These are phyloP conservation scores for Tupiocoris notatus DNA, from an alignment of 2,888 invertebrate species.

Conservation along the genomic window DNA sequence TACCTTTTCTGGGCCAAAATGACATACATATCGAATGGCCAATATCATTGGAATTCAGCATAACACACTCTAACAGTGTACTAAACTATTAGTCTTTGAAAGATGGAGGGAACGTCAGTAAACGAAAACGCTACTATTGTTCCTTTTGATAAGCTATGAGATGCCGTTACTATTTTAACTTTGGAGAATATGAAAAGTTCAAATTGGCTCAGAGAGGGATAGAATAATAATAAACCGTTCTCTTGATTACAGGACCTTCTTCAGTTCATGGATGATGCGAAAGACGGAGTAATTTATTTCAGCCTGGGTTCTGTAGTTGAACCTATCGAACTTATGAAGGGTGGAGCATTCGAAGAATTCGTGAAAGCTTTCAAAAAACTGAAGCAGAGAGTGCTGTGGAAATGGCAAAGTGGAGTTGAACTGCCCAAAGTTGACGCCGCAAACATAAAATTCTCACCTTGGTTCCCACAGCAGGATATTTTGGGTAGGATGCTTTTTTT, in stretches of 20 bases:
- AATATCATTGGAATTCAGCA: too few relatives aligned
- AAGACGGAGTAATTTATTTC: conserved; percentile 28
- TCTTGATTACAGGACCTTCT: conserved; percentile 18
- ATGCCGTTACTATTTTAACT: too few relatives aligned
- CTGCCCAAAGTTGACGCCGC: conserved; percentile 57
- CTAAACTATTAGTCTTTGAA: too few relatives aligned
- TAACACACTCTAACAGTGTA: too few relatives aligned
- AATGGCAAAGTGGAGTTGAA: conserved; percentile 67
- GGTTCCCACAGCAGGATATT: conserved; percentile 46
- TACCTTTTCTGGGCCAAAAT: too few relatives aligned
- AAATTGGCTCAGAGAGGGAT: too few relatives aligned
- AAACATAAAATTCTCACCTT: conserved; percentile 64
- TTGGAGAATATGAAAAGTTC: too few relatives aligned
- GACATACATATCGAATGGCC: too few relatives aligned
- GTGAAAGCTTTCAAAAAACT: conserved; percentile 60
- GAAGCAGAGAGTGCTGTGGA: conserved; percentile 80
- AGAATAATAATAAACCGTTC: too few relatives aligned
- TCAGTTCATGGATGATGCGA: conserved; percentile 12
- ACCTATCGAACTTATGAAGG: conserved; percentile 12
- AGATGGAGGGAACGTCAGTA: too few relatives aligned
- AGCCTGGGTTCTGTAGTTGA: conserved; percentile 22
- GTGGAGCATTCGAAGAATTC: conserved; percentile 11
- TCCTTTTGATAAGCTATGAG: too few relatives aligned
- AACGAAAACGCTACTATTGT: too few relatives aligned
- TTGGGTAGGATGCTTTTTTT: conserved; percentile 34